A percentile compares a stretch with the other conserved stretches of the same genome.
These are phyloP conservation scores for Dorcus parallelipipedus DNA, from an alignment of 2,888 invertebrate species.

Conservation along the genomic window DNA sequence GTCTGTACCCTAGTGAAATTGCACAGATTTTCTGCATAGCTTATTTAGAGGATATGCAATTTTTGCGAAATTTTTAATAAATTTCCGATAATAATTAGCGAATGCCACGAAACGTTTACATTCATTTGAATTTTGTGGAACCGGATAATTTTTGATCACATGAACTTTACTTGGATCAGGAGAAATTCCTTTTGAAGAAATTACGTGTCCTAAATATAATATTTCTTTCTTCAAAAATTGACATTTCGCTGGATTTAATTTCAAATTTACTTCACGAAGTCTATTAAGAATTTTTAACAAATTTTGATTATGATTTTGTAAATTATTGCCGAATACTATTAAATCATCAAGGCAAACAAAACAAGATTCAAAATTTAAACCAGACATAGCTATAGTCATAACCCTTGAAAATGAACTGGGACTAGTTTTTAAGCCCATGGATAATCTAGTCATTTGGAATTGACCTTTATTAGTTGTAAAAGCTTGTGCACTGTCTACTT, in stretches of 20 bases:
- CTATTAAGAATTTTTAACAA: slow-evolving; percentile 20
- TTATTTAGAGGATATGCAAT: too few relatives aligned
- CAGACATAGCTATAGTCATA: slow-evolving; percentile 29
- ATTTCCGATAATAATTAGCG: slow-evolving; percentile 20
- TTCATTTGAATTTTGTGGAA: slow-evolving; percentile 20
- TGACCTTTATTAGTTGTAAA: slow-evolving; percentile 30
- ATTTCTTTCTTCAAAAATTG: slow-evolving; percentile 24
- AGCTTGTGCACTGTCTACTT: slow-evolving; percentile 25
- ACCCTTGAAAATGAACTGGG: slow-evolving; percentile 28
- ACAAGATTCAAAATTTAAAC: slow-evolving; percentile 25
- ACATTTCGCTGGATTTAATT: slow-evolving; percentile 26
- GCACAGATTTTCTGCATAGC: too few relatives aligned
- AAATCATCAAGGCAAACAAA: slow-evolving; percentile 24
- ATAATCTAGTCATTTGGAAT: slow-evolving; percentile 26
- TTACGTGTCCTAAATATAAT: slow-evolving; percentile 18
- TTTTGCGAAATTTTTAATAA: too few relatives aligned
- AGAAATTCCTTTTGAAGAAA: slow-evolving; percentile 20
- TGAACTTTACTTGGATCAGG: slow-evolving; percentile 25
- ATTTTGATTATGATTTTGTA: slow-evolving; percentile 24
- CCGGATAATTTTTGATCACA: slow-evolving; percentile 24
- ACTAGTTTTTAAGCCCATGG: slow-evolving; percentile 31
- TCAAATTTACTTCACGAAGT: slow-evolving; percentile 22
- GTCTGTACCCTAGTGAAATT: slow-evolving; percentile 6
- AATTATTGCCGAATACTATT: slow-evolving; percentile 25
- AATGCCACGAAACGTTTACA: slow-evolving; percentile 17